Conservation (phyloP, 2,113 vertebrate species). For the Boleophthalmus pectinirostris region DNA sequence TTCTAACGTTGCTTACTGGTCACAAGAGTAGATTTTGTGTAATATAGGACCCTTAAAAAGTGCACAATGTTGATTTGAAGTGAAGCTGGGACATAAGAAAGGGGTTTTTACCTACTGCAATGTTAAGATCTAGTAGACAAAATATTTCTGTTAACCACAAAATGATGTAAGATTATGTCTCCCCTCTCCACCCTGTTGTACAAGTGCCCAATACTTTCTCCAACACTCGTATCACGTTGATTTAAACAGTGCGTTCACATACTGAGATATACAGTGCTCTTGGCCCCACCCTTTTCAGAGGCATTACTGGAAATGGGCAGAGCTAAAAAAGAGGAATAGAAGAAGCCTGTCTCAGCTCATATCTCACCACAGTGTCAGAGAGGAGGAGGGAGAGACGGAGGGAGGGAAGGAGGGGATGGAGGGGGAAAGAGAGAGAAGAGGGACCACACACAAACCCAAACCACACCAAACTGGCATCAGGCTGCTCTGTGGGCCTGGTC, state of each 20-base stretch:
- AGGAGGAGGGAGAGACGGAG: too few relatives aligned
- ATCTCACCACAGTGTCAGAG: conserved; percentile 66
- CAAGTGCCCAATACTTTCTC: background rate
- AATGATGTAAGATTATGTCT: background rate
- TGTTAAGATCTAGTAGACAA: background rate
- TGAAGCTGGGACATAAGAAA: background rate
- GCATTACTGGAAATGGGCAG: conserved; percentile 27
- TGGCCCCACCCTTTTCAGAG: conserved; percentile 2
- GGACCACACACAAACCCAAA: conserved; percentile 54
- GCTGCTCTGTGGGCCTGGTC: background rate
- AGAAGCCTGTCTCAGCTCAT: conserved; percentile 58
- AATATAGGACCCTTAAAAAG: too few relatives aligned
- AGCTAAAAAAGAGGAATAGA: conserved; percentile 25
- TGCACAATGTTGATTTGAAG: background rate
- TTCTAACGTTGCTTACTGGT: too few relatives aligned
- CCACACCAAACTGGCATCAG: conserved; percentile 32
- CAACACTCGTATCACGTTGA: background rate
- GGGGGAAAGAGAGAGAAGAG: conserved; percentile 39
- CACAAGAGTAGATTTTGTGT: too few relatives aligned
- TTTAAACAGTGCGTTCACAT: background rate
- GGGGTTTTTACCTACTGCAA: background rate
- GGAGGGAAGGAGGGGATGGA: conserved; percentile 47
- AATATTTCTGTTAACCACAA: background rate
- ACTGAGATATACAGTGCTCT: background rate
- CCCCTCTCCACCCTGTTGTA: background rate